Base-by-base conservation (phyloP, 2,797 vertebrate species). In the Spondyliosoma cantharus region DNA sequence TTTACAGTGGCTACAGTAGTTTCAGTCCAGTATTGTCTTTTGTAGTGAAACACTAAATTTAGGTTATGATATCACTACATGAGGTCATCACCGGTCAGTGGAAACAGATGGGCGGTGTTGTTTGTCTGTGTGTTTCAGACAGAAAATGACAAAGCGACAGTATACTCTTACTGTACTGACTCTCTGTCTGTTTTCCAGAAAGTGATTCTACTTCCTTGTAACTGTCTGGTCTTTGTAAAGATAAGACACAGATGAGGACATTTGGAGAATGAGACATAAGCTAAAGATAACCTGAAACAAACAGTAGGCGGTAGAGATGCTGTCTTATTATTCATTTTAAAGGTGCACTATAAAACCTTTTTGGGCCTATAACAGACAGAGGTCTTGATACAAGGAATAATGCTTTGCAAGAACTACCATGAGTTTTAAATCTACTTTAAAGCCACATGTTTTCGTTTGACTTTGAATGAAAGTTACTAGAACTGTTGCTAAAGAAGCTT, bases 91-190 rank as follows among this genome's bases (percentile, higher is more conserved):
- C 14, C 11, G n/a, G 43, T 13, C 57, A 62, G 22, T 69, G 58
- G 74, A 66, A 88, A 65, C 71, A 62, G 83, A 57, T 76, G 81
- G 46, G 46, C 63, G 49, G 12, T 58, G 46, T 76, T 80, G 25
- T 79, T 78, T 78, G 25, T 79, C 15, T 45, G 3, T 54, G 14
- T 67, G n/a, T 53, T 46, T 60, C 64, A 77, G 32, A 62, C 17
- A 61, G 22, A 49, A 29, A 12, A 17, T 32, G 13, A 64, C 22
- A 52, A 67, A 74, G 27, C 46, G 8, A 42, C 59, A 7, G 14
- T 22, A 16, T 22, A 14, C 27, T 65, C 15, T 8, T 24, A 64
- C n/a, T 48, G 20, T 46, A 24, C 29, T 25, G 12, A 46, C 8
- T 52, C 42, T 50, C 42, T 82, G 71, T 61, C 76, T 73, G 45